A percentile compares a stretch with the other conserved stretches of the same genome.
Conservation (phyloP, 2,888 invertebrate genomes). For the Stenolophus ochropezus region DNA sequence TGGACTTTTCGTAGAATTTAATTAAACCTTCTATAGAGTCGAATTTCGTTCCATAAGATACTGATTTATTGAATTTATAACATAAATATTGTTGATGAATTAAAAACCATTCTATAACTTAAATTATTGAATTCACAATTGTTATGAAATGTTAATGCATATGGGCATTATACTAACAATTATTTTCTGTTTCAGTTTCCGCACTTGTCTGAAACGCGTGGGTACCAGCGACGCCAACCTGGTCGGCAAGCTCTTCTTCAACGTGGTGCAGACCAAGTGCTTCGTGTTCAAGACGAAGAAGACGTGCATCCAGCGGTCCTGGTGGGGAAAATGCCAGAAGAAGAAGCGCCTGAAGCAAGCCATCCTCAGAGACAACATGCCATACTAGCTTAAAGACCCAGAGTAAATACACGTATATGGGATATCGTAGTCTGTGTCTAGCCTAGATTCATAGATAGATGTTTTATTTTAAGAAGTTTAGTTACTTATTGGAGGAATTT, state of each 20-base stretch:
- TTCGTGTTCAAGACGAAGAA: conserved; percentile 88
- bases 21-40: no score
- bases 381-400: conserved; percentile 73
- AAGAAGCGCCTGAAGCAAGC: conserved; percentile 82
- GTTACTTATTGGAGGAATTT: not conserved
- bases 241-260: conserved; percentile 95
- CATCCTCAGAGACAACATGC: conserved; percentile 82
- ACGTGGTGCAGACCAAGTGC: conserved; percentile 95
- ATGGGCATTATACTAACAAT: not conserved
- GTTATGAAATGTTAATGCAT: no score
- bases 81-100: no score
- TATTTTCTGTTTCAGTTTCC: conserved; percentile 81
- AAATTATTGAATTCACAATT: no score
- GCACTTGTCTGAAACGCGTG: conserved; percentile 92
- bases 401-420: conserved; percentile 19
- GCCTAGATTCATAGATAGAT: not conserved
- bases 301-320: conserved; percentile 84
- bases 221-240: conserved; percentile 90
- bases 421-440: not conserved
- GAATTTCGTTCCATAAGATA: no score
- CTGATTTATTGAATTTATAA: no score
- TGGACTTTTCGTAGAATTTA: no score
- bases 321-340: conserved; percentile 88
- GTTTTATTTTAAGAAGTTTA: conserved; percentile 6
- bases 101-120: no score